Evolutionary conservation across 2,797 vertebrate genomes (phyloP), one percentile per base, ranked within the genome.

Genomic region (Halcyon smyrnensis): DNA sequence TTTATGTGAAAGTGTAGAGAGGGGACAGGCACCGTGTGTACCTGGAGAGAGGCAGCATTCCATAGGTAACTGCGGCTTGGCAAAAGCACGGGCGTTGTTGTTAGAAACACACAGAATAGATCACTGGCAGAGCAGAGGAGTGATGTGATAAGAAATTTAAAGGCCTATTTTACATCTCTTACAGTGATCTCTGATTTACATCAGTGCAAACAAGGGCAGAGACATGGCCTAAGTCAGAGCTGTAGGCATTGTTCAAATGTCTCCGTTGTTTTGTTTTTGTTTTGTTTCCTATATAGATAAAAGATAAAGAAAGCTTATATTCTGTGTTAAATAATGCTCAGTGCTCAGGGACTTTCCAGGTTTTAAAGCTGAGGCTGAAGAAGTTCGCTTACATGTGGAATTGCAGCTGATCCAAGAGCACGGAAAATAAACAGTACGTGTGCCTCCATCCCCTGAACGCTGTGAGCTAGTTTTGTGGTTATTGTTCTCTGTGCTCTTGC

Each of bases 231-330:
- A 95, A 95, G 86, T 78, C 64, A 37, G 88, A 94, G 91, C 94
- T 95, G 88, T 90, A 95, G 96, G 95, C 95, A 96, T 75, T 92
- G 93, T 90, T 93, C 93, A 87, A 90, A 91, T 87, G 90, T 89
- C 81, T 97, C 0, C 0, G 28, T 87, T 96, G 94, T 91, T 93
- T 93, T 97, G 92, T 97, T 96, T 93, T 97, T 94, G 86, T 93
- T 97, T 96, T 90, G 94, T 89, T 97, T 97, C 96, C 93, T 95
- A 93, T 80, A 83, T 65, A 97, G 96, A 96, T 96, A 96, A 95
- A 95, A 96, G 95, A 95, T 92, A 95, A 95, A 95, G 84, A 63
- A 86, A 89, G 57, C 63, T 48, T 94, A 96, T 94, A 92, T 89
- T 95, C 91, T 94, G 81, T 88, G 91, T 95, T 94, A 91, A 95